Conservation (phyloP, 2,113 vertebrate genomes). For the Hydrolagus affinis region DNA sequence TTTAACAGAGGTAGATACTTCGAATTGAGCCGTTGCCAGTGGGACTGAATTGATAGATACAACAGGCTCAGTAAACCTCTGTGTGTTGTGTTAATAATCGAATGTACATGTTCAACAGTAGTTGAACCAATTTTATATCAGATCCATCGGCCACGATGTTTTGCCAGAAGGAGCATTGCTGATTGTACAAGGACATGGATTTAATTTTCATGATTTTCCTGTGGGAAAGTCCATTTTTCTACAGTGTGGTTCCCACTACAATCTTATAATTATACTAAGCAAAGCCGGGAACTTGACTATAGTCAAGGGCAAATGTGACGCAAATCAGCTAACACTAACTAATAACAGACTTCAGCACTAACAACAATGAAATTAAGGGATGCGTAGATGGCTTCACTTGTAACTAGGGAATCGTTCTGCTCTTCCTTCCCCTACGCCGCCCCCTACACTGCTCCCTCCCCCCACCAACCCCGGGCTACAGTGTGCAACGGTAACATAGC, state of each 20-base stretch:
- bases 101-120: not conserved
- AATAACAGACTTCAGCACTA: not conserved
- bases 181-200: not conserved
- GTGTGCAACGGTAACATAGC: too few relatives aligned
- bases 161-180: not conserved
- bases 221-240: conserved; percentile 2
- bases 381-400: not conserved
- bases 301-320: not conserved
- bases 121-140: not conserved
- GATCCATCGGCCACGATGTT: not conserved
- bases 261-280: not conserved
- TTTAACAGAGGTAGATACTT: not conserved
- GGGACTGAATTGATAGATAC: not conserved
- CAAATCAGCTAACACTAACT: not conserved
- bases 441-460: too few relatives aligned
- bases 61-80: not conserved
- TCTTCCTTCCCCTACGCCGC: too few relatives aligned
- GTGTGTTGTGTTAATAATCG: not conserved
- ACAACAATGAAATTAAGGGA: not conserved
- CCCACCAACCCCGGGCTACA: too few relatives aligned
- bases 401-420: too few relatives aligned
- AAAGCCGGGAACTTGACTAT: not conserved
- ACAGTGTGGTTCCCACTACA: not conserved
- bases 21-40: not conserved
- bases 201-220: not conserved